Conservation (phyloP, 2,888 invertebrate species). For the Microplitis manilae region DNA sequence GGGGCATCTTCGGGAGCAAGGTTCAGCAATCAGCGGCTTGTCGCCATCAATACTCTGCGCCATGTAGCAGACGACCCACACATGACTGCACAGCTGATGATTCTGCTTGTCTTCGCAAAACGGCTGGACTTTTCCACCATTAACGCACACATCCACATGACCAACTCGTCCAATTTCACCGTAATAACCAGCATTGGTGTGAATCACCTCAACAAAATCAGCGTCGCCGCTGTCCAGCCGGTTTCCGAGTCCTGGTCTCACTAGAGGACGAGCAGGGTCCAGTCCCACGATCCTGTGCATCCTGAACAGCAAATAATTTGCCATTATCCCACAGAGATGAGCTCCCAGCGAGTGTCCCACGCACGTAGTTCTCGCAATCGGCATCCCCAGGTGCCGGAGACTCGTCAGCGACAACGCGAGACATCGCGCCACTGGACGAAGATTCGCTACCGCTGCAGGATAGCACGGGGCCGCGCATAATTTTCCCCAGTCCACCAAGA, state of each 20-base stretch:
- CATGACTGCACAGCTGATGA: conserved; percentile 84
- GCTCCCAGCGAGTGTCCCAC: conserved; percentile 86
- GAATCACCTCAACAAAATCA: conserved; percentile 83
- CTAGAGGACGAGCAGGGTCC: conserved; percentile 83
- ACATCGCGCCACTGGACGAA: conserved; percentile 81
- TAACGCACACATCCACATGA: conserved; percentile 86
- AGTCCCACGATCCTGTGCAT: conserved; percentile 83
- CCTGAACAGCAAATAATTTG: conserved; percentile 81
- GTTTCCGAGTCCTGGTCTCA: conserved; percentile 77
- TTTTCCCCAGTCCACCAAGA: conserved; percentile 85
- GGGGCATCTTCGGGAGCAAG: conserved; percentile 83
- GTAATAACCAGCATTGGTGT: conserved; percentile 86
- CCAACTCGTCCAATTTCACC: conserved; percentile 83
- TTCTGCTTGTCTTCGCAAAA: conserved; percentile 82
- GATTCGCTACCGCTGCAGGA: conserved; percentile 83
- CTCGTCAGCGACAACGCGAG: conserved; percentile 78
- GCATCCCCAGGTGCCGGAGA: conserved; percentile 78
- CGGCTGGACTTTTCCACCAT: conserved; percentile 83
- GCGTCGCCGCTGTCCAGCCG: conserved; percentile 83
- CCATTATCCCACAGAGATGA: conserved; percentile 83
- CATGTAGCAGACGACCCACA: conserved; percentile 86
- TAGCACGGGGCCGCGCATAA: conserved; percentile 81
- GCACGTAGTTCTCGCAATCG: conserved; percentile 80
- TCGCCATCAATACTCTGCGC: conserved; percentile 81
- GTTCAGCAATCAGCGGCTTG: conserved; percentile 75